Conservation (phyloP, 1,140 invertebrate species). For the Bilobella aurantiaca region DNA sequence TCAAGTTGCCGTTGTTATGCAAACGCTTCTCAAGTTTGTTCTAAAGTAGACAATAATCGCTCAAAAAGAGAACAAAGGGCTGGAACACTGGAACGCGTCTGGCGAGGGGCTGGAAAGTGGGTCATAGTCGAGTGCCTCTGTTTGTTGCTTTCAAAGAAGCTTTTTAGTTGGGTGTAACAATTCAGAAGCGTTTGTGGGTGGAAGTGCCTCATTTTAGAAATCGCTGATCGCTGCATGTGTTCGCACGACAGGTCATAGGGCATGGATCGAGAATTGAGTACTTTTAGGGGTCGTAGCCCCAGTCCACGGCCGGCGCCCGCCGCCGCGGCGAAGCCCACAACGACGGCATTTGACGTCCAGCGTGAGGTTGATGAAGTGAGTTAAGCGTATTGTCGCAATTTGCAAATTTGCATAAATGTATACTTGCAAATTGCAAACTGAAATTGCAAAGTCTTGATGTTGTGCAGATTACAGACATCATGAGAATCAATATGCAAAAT, state of each 20-base stretch:
- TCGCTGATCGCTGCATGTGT: not conserved
- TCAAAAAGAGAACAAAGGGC: too few relatives aligned
- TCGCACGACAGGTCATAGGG: too few relatives aligned
- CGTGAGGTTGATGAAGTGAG: not conserved
- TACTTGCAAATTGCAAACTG: not conserved
- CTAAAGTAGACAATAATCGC: too few relatives aligned
- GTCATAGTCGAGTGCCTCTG: too few relatives aligned
- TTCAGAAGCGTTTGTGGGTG: too few relatives aligned
- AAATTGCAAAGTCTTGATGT: not conserved
- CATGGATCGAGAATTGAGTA: too few relatives aligned
- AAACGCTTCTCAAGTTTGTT: too few relatives aligned
- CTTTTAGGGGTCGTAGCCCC: not conserved
- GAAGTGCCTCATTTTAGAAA: not conserved
- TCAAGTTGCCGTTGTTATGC: too few relatives aligned
- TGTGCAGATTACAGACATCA: not conserved
- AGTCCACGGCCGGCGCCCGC: not conserved
- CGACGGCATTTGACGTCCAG: not conserved
- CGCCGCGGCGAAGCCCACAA: not conserved
- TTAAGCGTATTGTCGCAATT: not conserved
- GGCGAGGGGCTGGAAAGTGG: too few relatives aligned
- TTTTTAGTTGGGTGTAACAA: too few relatives aligned
- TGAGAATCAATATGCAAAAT: not conserved
- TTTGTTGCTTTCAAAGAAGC: too few relatives aligned
- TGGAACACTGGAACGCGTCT: too few relatives aligned
- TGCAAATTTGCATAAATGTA: not conserved